Percentiles rank a stretch among this genome's conserved stretches.
These are phyloP conservation scores for Philantomba maxwellii DNA, from an alignment of 2,113 vertebrate species.

Conservation along the genomic window DNA sequence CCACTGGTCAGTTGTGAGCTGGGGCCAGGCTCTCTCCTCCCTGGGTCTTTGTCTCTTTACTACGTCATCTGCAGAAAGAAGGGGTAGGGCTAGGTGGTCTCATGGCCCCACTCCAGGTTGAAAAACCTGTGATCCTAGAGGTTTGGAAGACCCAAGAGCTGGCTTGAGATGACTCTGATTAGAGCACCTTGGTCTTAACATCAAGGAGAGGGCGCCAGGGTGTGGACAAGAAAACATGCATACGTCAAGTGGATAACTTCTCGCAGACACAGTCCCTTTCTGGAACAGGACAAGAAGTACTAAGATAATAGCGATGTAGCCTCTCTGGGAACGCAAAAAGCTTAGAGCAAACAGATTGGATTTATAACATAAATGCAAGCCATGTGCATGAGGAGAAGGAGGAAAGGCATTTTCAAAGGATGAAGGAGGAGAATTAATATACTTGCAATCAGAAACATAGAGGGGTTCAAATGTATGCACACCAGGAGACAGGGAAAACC, in stretches of 20 bases:
- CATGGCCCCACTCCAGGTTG: neutral
- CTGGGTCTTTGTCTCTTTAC: neutral
- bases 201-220: accelerated
- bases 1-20: neutral
- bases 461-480: neutral
- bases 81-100: neutral
- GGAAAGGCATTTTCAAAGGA: neutral
- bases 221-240: neutral
- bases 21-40: neutral
- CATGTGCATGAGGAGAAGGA: neutral
- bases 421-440: neutral
- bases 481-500: neutral
- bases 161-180: neutral
- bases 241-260: neutral
- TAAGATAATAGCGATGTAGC: neutral
- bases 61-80: neutral
- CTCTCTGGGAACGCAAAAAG: neutral
- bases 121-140: neutral
- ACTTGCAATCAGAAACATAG: neutral
- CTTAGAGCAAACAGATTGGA: neutral
- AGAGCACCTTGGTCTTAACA: neutral
- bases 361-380: neutral
- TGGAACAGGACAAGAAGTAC: neutral
- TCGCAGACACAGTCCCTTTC: neutral
- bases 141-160: neutral